Percentiles rank a stretch among this genome's conserved stretches.
Conservation (phyloP, 1,140 invertebrate species). For the Dinoponera quadriceps region DNA sequence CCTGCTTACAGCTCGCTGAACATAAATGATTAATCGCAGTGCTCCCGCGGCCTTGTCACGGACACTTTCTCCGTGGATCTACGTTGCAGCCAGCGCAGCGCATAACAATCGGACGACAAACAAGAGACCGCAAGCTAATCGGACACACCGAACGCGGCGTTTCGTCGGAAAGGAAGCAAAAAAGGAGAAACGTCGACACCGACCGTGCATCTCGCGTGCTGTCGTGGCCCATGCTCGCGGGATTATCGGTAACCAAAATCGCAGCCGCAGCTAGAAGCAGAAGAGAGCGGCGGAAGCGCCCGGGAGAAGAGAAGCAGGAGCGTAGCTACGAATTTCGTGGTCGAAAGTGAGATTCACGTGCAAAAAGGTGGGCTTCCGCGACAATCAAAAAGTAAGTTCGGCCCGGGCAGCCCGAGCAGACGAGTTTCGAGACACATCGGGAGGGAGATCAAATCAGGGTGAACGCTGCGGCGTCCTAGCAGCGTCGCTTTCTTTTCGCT, state of each 20-base stretch:
- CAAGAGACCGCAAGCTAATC: slow-evolving; percentile 42
- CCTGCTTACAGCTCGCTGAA: not conserved
- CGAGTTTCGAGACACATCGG: no score
- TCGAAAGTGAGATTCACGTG: not conserved
- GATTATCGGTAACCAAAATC: slow-evolving; percentile 12
- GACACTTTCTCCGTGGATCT: not conserved
- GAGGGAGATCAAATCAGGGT: no score
- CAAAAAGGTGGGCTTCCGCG: no score
- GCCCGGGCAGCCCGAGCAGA: no score
- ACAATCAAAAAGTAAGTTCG: no score
- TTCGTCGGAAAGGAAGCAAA: slow-evolving; percentile 12
- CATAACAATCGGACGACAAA: slow-evolving; percentile 1
- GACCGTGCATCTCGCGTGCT: slow-evolving; percentile 13
- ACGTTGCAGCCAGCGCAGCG: not conserved
- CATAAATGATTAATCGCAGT: slow-evolving; percentile 13
- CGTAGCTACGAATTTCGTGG: not conserved
- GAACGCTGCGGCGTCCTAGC: not conserved
- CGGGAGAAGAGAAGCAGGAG: not conserved
- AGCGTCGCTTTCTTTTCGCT: slow-evolving; percentile 12
- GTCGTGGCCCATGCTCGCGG: not conserved
- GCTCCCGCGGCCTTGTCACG: not conserved
- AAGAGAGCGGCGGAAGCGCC: not conserved
- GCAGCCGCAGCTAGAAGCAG: not conserved
- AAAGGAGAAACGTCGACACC: no score
- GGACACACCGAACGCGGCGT: not conserved